phyloP scores from a whole-genome alignment of 2,113 vertebrate genomes.

The Pelusios castaneus region DNA sequence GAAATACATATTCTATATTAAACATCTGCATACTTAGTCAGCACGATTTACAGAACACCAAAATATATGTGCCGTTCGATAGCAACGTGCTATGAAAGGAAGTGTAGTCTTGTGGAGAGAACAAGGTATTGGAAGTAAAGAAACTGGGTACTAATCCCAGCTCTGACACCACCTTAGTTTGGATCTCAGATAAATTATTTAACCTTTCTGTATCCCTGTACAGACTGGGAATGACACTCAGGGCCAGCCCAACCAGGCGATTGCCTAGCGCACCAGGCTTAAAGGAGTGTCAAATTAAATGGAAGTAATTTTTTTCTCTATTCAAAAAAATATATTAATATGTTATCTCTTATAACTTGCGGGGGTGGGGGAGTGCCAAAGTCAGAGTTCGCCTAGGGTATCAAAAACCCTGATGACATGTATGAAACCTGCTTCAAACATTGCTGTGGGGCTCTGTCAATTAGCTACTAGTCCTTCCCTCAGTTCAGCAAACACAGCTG shows the following conservation, averaged over 20 bases:
- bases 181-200: neutral
- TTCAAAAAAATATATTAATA: no score
- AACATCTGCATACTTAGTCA: rapidly evolving
- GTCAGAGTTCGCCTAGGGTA: no score
- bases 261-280: no score
- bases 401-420: no score
- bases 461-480: neutral
- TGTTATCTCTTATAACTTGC: no score
- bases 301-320: no score
- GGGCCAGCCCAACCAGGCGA: no score
- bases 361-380: no score
- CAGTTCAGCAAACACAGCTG: neutral
- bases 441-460: rapidly evolving
- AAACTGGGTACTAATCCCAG: neutral
- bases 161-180: neutral
- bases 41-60: rapidly evolving
- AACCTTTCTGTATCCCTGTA: neutral
- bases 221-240: rapidly evolving
- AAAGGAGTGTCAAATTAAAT: no score
- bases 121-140: neutral
- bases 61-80: neutral
- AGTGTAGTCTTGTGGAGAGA: neutral
- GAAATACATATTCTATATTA: neutral
- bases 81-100: neutral
- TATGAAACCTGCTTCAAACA: rapidly evolving